A percentile compares a stretch with the other conserved stretches of the same genome.
Evolutionary conservation across 2,888 invertebrate species (phyloP).

Genomic region (Vesta saturnalis): DNA sequence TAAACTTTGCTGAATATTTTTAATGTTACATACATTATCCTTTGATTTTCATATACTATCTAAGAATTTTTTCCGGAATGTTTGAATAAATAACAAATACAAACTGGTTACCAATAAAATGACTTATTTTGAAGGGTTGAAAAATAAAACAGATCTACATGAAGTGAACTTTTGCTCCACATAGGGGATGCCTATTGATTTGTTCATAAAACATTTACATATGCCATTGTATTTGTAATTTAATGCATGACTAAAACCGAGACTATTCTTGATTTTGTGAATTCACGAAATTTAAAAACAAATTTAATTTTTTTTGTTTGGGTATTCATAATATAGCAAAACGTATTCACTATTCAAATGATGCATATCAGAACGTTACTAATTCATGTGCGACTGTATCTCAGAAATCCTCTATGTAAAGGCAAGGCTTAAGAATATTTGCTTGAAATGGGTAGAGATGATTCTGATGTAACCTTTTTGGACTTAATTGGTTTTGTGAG

Average conservation of each 20-base stretch:
- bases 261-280: neutral
- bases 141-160: slow-evolving; percentile 5
- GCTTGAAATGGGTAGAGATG: slow-evolving; percentile 1
- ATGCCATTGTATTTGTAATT: slow-evolving; percentile 2
- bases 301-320: too few species aligned
- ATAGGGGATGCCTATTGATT: slow-evolving; percentile 10
- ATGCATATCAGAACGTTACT: neutral
- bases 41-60: neutral
- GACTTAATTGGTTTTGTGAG: slow-evolving; percentile 1
- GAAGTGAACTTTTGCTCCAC: slow-evolving; percentile 11
- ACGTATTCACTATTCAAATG: too few species aligned
- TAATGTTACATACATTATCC: neutral
- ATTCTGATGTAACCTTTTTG: neutral
- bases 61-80: too few species aligned
- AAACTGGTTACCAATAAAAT: neutral
- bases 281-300: neutral
- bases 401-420: neutral
- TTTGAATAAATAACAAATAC: neutral
- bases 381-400: neutral
- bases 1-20: too few species aligned
- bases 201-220: slow-evolving; percentile 13
- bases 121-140: neutral
- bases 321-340: too few species aligned
- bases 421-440: neutral
- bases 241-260: neutral